Evolutionary conservation across 1,140 invertebrate genomes (phyloP), one percentile per base, ranked within the genome.

Genomic region (Trissolcus basalis): DNA sequence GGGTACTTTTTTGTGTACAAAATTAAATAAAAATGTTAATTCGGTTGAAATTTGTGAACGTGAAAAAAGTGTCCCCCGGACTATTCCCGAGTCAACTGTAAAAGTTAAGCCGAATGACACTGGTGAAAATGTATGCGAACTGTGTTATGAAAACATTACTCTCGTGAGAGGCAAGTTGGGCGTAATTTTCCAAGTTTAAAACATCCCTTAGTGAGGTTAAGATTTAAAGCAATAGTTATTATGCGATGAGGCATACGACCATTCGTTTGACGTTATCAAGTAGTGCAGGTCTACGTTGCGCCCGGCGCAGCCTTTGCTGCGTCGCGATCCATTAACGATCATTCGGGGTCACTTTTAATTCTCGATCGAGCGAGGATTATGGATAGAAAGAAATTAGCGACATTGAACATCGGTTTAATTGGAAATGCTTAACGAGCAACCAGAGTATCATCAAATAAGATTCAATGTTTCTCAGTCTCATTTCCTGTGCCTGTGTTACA

Each of bases 371-470:
- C 6, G 13, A 10, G 27, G 15, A 43, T 44, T 39, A 54, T 54
- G 15, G 48, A 45, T 36, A 13, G 19, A 44, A 12, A 35, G 14
- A 44, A 8, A 44, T 14, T 44, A 61, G 43, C 43, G 13, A 51
- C 27, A n/a, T 61, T 10, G 8, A 12, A 5, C 48, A 19, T 44
- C 49, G 44, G 51, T 16, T 55, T 54, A 64, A 82, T 81, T 56
- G 70, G 47, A 58, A 76, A 75, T 84, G 78, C 77, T 83, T 80
- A 81, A 54, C 48, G 59, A 67, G 58, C 27, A 45, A 41, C 9
- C 6, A 35, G 49, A 35, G n/a, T 45, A 33, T 14, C 45, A 43
- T 8, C 12, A 43, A 55, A 43, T 43, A 4, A 6, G 3, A 33
- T 9, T 12, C 14, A 27, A 6, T 27, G 19, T 6, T n/a, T 27